Evolutionary conservation across 2,888 invertebrate genomes (phyloP).

Genomic region (Digitonthophagus gazella): DNA sequence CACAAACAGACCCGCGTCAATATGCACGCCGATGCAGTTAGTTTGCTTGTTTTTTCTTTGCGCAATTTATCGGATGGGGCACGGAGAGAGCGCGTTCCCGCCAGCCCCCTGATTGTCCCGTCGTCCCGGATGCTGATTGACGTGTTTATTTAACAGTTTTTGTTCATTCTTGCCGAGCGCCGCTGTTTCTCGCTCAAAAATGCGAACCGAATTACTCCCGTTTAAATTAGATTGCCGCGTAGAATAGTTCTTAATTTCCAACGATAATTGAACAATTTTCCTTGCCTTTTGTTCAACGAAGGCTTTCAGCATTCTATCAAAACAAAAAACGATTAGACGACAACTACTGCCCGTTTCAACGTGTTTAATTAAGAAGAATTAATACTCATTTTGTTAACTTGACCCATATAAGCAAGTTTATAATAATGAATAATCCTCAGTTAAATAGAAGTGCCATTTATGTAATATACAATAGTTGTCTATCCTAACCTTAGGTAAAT

Average conservation of each 20-base stretch:
- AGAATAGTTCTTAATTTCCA: conserved; percentile 24
- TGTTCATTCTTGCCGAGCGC: conserved; percentile 22
- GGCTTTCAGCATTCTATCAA: background rate
- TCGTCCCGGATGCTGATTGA: conserved; percentile 28
- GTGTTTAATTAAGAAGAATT: background rate
- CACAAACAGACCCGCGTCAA: conserved; percentile 44
- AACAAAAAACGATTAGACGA: background rate
- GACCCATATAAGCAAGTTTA: too few species aligned
- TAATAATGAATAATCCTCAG: too few species aligned
- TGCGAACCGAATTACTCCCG: conserved; percentile 22
- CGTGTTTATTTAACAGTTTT: conserved; percentile 32
- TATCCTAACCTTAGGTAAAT: too few species aligned
- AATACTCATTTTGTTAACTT: background rate
- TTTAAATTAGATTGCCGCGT: conserved; percentile 27
- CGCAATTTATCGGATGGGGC: conserved; percentile 31
- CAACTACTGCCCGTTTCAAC: too few species aligned
- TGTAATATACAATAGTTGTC: too few species aligned
- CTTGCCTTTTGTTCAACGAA: background rate
- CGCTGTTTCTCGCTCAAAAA: conserved; percentile 25
- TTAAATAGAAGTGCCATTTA: too few species aligned
- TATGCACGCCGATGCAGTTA: conserved; percentile 36
- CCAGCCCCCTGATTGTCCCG: background rate
- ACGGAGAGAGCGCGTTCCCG: conserved; percentile 24
- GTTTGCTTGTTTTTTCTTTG: conserved; percentile 29
- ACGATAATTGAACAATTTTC: conserved; percentile 18